Evolutionary conservation across 2,113 vertebrate genomes (phyloP), one percentile per base, ranked within the genome.

Genomic region (Chaenogobius annularis): DNA sequence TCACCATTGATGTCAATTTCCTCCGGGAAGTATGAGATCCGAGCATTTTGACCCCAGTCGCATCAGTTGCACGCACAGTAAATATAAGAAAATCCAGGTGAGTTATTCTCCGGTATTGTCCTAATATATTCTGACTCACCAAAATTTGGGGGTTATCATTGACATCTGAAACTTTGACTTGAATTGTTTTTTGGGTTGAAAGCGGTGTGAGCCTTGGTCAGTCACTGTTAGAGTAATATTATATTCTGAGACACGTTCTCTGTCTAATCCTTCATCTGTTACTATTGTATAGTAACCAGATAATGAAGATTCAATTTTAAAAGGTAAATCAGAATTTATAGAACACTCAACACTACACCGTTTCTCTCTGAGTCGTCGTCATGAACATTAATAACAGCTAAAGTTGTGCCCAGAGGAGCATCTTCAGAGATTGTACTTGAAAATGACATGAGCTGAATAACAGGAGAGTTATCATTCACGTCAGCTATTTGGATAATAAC

Each of bases 91-190:
- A 81, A 75, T 10, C 92, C 91, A 59, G 92, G 91, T n/a, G 84
- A 74, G 15, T 92, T 95, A 71, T 95, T 94, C 72, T 94, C 94
- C 1, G 79, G 79, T n/a, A 94, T 59, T 12, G 69, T 89, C 12
- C 80, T 70, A 37, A 72, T 84, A 7, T 94, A 94, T 20, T 85
- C 78, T 1, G 74, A 58, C 73, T 90, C 69, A 20, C 80, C 66
- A 73, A 94, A 95, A 22, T 71, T 43, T 46, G 44, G 92, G 11
- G 75, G n/a, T 87, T 93, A 65, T 94, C 94, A 23, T 95, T 95
- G 1, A 93, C 84, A 23, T 95, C 94, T 0, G 85, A 84, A 17
- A 95, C 81, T 1, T 89, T 81, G 0, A 95, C 17, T 11, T 58
- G 87, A 10, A 94, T 70, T 0, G 52, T 85, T 74, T 85, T 87